Evolutionary conservation across 2,888 invertebrate genomes (phyloP).

Genomic region (Pasiphila rectangulata): DNA sequence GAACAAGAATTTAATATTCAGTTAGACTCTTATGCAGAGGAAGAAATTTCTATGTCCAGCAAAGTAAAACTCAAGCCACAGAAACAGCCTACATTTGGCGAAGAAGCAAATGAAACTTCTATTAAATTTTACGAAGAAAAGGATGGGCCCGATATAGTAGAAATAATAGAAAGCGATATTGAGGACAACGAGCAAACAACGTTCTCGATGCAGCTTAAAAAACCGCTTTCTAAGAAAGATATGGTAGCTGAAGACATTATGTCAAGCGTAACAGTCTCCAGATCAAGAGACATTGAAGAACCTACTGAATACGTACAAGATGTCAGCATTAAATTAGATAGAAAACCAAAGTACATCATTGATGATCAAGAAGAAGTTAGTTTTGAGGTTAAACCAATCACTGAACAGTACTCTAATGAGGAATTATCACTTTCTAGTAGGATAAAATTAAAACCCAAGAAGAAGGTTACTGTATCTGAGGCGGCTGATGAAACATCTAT

Average conservation of each 20-base stretch:
- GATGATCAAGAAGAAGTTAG: slow-evolving; percentile 84
- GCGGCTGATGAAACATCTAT: slow-evolving; percentile 86
- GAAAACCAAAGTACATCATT: slow-evolving; percentile 83
- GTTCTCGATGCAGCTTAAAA: slow-evolving; percentile 62
- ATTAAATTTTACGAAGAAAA: slow-evolving; percentile 82
- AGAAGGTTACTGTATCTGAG: slow-evolving; percentile 82
- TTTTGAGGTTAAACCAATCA: slow-evolving; percentile 65
- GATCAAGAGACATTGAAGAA: slow-evolving; percentile 58
- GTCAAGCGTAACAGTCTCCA: slow-evolving; percentile 57
- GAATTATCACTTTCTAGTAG: slow-evolving; percentile 87
- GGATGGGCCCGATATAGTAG: slow-evolving; percentile 64
- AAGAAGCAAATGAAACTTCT: slow-evolving; percentile 88
- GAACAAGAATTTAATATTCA: slow-evolving; percentile 95
- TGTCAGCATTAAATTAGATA: slow-evolving; percentile 85
- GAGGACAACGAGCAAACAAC: slow-evolving; percentile 65
- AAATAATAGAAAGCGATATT: slow-evolving; percentile 71
- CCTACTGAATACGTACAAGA: slow-evolving; percentile 77
- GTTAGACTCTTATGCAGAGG: slow-evolving; percentile 91
- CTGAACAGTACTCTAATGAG: slow-evolving; percentile 82
- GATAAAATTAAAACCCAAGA: slow-evolving; percentile 84
- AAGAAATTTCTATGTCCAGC: slow-evolving; percentile 92
- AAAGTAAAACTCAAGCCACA: slow-evolving; percentile 89
- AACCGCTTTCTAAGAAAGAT: slow-evolving; percentile 61
- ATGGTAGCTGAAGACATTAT: slow-evolving; percentile 58
- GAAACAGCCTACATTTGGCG: slow-evolving; percentile 86